Evolutionary conservation across 1,140 invertebrate genomes (phyloP).

Genomic region (Meloidogyne exigua): DNA sequence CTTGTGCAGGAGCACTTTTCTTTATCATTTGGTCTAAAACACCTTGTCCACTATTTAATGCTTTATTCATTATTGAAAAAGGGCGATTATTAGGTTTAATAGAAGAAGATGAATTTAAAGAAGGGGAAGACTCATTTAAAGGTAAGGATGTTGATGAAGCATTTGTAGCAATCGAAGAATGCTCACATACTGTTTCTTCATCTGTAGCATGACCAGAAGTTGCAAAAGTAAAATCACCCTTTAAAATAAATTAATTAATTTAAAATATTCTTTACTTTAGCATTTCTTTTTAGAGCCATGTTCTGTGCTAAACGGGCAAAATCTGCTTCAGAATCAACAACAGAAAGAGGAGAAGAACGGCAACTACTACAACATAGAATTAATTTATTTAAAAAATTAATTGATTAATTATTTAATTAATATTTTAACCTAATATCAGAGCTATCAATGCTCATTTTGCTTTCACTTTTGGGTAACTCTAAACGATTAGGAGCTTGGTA

Average conservation of each 20-base stretch:
- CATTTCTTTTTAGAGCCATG: conserved; percentile 57
- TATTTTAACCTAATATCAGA: conserved; percentile 42
- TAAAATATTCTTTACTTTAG: conserved; percentile 39
- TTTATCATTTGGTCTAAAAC: conserved; percentile 48
- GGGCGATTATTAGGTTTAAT: conserved; percentile 2
- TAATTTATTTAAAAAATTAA: no score
- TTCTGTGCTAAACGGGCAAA: conserved; percentile 63
- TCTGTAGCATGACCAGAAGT: conserved; percentile 31
- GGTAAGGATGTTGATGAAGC: not conserved
- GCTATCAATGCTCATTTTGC: conserved; percentile 53
- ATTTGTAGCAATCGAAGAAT: not conserved
- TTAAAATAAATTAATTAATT: not conserved
- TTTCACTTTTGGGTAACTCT: conserved; percentile 57
- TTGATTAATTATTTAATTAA: no score
- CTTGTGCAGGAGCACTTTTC: conserved; percentile 62
- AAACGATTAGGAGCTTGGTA: conserved; percentile 57
- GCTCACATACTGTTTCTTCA: not conserved
- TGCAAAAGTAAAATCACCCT: conserved; percentile 62
- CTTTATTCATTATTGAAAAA: not conserved
- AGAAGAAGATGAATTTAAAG: not conserved
- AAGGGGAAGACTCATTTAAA: not conserved
- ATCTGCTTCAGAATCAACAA: conserved; percentile 61
- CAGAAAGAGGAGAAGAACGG: conserved; percentile 43
- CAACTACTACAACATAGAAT: conserved; percentile 30
- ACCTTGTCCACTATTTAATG: conserved; percentile 48